Conservation (phyloP, 2,888 invertebrate species). For the Lissonota sp. region DNA sequence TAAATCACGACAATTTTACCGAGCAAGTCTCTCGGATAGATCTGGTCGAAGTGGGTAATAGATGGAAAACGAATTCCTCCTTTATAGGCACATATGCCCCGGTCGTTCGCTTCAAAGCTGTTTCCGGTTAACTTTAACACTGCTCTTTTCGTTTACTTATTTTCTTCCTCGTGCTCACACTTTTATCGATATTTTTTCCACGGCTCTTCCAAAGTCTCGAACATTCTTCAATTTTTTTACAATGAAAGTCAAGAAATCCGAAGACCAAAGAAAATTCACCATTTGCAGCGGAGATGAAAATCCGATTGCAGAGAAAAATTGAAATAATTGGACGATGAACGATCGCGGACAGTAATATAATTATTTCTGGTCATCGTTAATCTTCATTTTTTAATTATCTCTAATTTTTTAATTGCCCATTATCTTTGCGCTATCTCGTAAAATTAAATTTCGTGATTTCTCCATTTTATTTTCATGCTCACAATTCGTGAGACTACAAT, state of each 20-base stretch:
- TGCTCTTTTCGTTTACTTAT: neutral
- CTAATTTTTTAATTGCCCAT: too few relatives aligned
- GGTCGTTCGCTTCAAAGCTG: slow-evolving; percentile 2
- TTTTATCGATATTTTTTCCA: too few relatives aligned
- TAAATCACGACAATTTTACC: slow-evolving; percentile 47
- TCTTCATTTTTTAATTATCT: too few relatives aligned
- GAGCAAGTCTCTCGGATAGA: slow-evolving; percentile 31
- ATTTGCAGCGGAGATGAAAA: too few relatives aligned
- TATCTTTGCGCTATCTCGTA: neutral
- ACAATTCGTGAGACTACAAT: slow-evolving; percentile 15
- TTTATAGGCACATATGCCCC: slow-evolving; percentile 9
- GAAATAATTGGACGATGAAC: too few relatives aligned
- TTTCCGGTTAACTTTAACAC: slow-evolving; percentile 47
- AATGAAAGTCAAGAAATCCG: too few relatives aligned
- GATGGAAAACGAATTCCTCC: slow-evolving; percentile 47
- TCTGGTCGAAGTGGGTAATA: slow-evolving; percentile 26
- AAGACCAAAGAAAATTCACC: too few relatives aligned
- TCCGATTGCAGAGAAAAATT: too few relatives aligned
- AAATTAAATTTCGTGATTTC: slow-evolving; percentile 34
- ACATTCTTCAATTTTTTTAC: too few relatives aligned
- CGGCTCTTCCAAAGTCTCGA: too few relatives aligned
- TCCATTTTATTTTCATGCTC: slow-evolving; percentile 31
- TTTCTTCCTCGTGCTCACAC: neutral
- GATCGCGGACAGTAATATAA: too few relatives aligned
- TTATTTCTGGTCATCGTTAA: too few relatives aligned